These are phyloP conservation scores for Valencia hispanica DNA, from an alignment of 2,797 vertebrate genomes.

Conservation along the genomic window DNA sequence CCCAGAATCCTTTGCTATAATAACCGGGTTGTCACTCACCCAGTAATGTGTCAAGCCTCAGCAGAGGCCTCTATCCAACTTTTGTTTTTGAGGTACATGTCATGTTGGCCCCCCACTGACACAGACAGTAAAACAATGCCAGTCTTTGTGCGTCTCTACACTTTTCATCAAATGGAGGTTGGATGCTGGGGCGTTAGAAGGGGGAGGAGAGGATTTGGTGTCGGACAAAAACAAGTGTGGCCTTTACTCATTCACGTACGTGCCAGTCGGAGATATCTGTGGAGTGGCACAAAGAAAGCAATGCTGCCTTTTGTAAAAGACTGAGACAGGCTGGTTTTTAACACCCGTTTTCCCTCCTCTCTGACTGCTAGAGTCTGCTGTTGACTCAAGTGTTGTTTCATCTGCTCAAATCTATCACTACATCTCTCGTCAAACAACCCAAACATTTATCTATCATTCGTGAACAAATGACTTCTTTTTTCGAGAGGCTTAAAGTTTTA, in stretches of 20 bases:
- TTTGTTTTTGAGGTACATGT: slow-evolving; percentile 65
- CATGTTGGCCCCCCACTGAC: slow-evolving; percentile 38
- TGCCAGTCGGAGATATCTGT: slow-evolving; percentile 64
- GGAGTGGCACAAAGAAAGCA: slow-evolving; percentile 58
- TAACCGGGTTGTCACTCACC: slow-evolving; percentile 65
- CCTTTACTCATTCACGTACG: slow-evolving; percentile 51
- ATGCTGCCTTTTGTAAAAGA: slow-evolving; percentile 45
- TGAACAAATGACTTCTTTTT: slow-evolving; percentile 20
- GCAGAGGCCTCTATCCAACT: slow-evolving; percentile 45
- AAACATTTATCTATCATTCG: slow-evolving; percentile 28
- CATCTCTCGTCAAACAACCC: slow-evolving; percentile 12
- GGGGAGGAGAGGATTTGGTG: slow-evolving; percentile 44
- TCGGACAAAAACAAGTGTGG: slow-evolving; percentile 62
- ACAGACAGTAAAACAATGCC: slow-evolving; percentile 69
- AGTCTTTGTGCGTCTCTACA: slow-evolving; percentile 61
- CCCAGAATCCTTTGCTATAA: slow-evolving; percentile 65
- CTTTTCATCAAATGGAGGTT: slow-evolving; percentile 58
- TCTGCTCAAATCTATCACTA: slow-evolving; percentile 28
- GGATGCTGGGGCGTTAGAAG: slow-evolving; percentile 30
- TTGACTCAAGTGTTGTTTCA: slow-evolving; percentile 56
- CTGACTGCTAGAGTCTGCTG: slow-evolving; percentile 37
- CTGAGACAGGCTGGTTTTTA: slow-evolving; percentile 37
- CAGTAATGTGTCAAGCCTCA: slow-evolving; percentile 53
- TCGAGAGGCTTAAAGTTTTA: slow-evolving; percentile 5
- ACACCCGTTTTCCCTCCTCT: slow-evolving; percentile 31